Evolutionary conservation across 2,797 vertebrate genomes (phyloP), one percentile per base, ranked within the genome.

Genomic region (Malurus splendens): DNA sequence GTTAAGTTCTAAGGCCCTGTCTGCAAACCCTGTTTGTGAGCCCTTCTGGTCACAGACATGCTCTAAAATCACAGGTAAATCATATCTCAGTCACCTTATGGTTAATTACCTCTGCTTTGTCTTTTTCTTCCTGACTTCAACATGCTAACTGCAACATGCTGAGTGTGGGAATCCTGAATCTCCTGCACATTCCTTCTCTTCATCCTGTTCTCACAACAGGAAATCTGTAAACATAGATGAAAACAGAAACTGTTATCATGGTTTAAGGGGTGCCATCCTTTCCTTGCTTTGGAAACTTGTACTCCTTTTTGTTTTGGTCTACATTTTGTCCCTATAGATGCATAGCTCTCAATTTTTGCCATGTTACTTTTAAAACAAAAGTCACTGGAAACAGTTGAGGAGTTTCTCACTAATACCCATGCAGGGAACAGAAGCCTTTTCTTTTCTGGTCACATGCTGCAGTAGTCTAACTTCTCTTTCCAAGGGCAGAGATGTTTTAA

Each of bases 401-500:
- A 61, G 22, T 36, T 51, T 8, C 14, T 74, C n/a, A 38, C 24
- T 12, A 33, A 18, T 42, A 66, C 28, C 33, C 30, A 42, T n/a
- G 14, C 18, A 64, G 14, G 62, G 17, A 39, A 62, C 5, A 56
- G 24, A 61, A 76, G 33, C 5, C 4, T 64, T 38, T 59, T 68
- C 41, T 39, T 73, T 68, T 45, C 50, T 10, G 19, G 14, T 50
- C 17, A 30, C 3, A 10, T 50, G 25, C 28, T 82, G 20, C 16
- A 89, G 36, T 20, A 59, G 6, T 27, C 10, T 30, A 64, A 55
- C 32, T 86, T 14, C 12, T 70, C 42, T 60, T 23, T 33, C 12
- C 24, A 17, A 78, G n/a, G 19, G 8, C 13, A 48, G 20, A 68
- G 18, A n/a, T 0, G 0, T 6, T 54, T 57, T 39, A 22, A 83